These are phyloP conservation scores for Cordylochernes scorpioides DNA, from an alignment of 2,888 invertebrate species.

Conservation along the genomic window DNA sequence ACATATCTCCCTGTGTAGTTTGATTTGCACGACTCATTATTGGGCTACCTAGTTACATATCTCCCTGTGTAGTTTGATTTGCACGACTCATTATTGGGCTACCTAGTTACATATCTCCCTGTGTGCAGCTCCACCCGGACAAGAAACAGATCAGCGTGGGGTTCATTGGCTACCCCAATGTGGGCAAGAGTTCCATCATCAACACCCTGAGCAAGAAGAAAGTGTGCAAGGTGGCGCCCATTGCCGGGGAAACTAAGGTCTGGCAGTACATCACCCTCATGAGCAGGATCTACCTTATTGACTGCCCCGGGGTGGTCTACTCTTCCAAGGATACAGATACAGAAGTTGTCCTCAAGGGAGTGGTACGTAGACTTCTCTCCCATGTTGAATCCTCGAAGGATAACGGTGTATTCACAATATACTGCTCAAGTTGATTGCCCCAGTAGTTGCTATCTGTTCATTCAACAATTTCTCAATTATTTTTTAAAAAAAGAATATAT, in stretches of 20 bases:
- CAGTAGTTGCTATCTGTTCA: too few species aligned
- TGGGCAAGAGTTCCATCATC: slow-evolving; percentile 92
- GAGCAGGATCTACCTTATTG: slow-evolving; percentile 83
- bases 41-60: too few species aligned
- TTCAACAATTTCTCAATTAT: too few species aligned
- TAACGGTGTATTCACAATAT: too few species aligned
- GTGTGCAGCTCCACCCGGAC: slow-evolving; percentile 46
- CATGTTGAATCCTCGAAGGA: too few species aligned
- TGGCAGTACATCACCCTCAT: slow-evolving; percentile 99
- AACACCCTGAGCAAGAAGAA: slow-evolving; percentile 85
- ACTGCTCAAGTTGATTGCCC: too few species aligned
- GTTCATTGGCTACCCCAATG: slow-evolving; percentile 95
- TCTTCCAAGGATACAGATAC: slow-evolving; percentile 64
- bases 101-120: slow-evolving; percentile 11
- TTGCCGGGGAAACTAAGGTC: slow-evolving; percentile 63
- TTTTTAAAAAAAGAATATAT: too few species aligned
- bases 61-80: too few species aligned
- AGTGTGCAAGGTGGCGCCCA: slow-evolving; percentile 92
- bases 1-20: too few species aligned
- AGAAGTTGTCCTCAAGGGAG: slow-evolving; percentile 84
- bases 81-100: too few species aligned
- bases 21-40: not conserved
- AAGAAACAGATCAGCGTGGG: slow-evolving; percentile 97
- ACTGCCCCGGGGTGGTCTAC: slow-evolving; percentile 96
- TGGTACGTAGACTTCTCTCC: slow-evolving; percentile 33